phyloP scores from a whole-genome alignment of 2,113 vertebrate species.

The Calyptommatus sinebrachiatus region DNA sequence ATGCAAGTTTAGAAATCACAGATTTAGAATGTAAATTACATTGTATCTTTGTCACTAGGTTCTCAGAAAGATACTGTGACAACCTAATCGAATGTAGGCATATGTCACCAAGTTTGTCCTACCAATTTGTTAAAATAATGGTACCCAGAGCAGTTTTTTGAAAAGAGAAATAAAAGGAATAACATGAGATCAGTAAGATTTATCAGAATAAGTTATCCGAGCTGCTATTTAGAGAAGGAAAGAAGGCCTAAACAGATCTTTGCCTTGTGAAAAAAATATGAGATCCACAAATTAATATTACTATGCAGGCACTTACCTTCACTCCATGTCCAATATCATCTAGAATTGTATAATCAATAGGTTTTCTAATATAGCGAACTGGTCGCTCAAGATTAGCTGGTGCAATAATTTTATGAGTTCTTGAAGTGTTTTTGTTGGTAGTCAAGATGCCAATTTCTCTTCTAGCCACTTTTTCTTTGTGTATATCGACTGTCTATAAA shows the following conservation, averaged over 20 bases:
- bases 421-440: slow-evolving; percentile 98
- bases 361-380: slow-evolving; percentile 98
- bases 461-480: slow-evolving; percentile 98
- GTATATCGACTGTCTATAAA: slow-evolving; percentile 97
- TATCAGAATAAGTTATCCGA: slow-evolving; percentile 11
- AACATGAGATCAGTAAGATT: slow-evolving; percentile 18
- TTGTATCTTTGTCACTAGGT: slow-evolving; percentile 25
- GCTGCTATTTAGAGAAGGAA: slow-evolving; percentile 51
- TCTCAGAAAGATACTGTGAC: neutral
- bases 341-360: slow-evolving; percentile 95
- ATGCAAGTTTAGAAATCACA: neutral
- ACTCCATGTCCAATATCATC: slow-evolving; percentile 98
- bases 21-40: slow-evolving; percentile 4
- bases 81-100: neutral
- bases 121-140: slow-evolving; percentile 32
- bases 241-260: slow-evolving; percentile 43
- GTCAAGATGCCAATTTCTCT: slow-evolving; percentile 99
- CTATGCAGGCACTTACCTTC: slow-evolving; percentile 83
- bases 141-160: slow-evolving; percentile 1
- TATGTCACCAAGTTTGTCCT: slow-evolving; percentile 25
- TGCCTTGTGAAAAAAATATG: slow-evolving; percentile 57
- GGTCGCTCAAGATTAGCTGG: slow-evolving; percentile 97
- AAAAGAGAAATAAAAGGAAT: slow-evolving; percentile 30
- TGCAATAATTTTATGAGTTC: slow-evolving; percentile 98
- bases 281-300: slow-evolving; percentile 49